Evolutionary conservation across 2,113 vertebrate genomes (phyloP).

Genomic region (Trematomus loennbergii): DNA sequence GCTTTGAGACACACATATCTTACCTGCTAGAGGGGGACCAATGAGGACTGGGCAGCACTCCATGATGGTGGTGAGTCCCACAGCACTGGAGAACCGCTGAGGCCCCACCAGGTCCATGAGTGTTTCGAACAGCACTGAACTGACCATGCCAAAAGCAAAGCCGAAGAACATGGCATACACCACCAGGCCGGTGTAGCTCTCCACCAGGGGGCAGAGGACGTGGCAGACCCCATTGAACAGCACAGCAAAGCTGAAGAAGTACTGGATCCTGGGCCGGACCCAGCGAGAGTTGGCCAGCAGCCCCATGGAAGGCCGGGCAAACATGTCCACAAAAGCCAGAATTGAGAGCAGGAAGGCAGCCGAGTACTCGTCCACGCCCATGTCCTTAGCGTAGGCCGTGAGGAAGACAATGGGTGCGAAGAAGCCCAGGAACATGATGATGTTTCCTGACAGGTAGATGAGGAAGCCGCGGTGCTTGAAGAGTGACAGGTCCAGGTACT

Average conservation of each 20-base stretch:
- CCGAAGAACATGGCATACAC: conserved; percentile 95
- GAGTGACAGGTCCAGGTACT: conserved; percentile 92
- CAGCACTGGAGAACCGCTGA: conserved; percentile 93
- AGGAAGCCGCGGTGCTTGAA: conserved; percentile 97
- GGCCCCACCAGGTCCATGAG: conserved; percentile 97
- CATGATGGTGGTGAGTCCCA: conserved; percentile 95
- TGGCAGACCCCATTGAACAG: conserved; percentile 95
- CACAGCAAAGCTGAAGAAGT: conserved; percentile 95
- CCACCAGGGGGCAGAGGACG: conserved; percentile 90
- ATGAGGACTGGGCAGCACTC: conserved; percentile 95
- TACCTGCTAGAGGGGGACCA: conserved; percentile 97
- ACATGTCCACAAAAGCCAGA: conserved; percentile 97
- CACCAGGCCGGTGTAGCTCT: conserved; percentile 89
- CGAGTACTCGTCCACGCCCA: conserved; percentile 93
- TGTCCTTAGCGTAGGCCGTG: conserved; percentile 93
- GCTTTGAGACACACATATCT: conserved; percentile 6
- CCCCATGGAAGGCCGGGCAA: conserved; percentile 92
- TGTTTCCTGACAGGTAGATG: conserved; percentile 96
- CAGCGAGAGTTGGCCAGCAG: conserved; percentile 91
- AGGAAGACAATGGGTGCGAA: conserved; percentile 97
- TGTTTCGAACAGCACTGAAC: conserved; percentile 95
- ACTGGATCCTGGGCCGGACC: conserved; percentile 93
- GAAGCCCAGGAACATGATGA: conserved; percentile 97
- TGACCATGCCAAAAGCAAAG: conserved; percentile 97
- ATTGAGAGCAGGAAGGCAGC: conserved; percentile 95